A percentile compares a stretch with the other conserved stretches of the same genome.
Conservation (phyloP, 2,113 vertebrate genomes). For the Alouatta palliata region DNA sequence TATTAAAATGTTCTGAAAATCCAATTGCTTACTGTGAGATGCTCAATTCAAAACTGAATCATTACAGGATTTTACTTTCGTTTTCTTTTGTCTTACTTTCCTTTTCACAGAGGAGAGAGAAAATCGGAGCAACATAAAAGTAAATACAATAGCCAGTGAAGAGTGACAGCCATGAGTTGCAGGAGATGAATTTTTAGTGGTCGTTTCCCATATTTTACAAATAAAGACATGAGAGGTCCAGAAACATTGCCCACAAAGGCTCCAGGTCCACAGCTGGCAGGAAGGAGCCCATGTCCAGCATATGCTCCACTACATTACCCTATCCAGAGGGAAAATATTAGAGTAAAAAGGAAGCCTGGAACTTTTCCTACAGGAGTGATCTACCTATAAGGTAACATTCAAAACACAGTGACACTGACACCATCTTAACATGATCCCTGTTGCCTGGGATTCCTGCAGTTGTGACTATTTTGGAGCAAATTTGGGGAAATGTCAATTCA, state of each 20-base stretch:
- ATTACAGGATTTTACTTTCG: not conserved
- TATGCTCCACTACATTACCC: not conserved
- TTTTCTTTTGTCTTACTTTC: not conserved
- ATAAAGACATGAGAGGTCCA: not conserved
- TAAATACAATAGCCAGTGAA: not conserved
- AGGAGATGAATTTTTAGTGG: not conserved
- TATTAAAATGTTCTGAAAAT: constrained; percentile 11
- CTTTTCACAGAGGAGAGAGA: not conserved
- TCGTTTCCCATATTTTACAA: not conserved
- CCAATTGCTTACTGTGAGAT: not conserved
- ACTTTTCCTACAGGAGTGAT: not conserved
- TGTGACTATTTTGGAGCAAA: not conserved
- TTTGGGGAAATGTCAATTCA: not conserved
- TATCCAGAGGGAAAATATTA: not conserved
- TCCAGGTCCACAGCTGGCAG: not conserved
- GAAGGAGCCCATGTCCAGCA: not conserved
- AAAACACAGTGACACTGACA: not conserved
- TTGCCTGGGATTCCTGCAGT: not conserved
- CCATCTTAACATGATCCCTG: not conserved
- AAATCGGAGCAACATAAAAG: not conserved
- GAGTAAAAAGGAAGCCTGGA: not conserved
- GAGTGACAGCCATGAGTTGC: not conserved
- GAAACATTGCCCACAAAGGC: not conserved
- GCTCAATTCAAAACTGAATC: not conserved
- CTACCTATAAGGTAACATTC: not conserved